Evolutionary conservation across 30 jellyfish, hydroid and myxozoan genomes (phyloP).

Genomic region (Catostylus mosaicus): DNA sequence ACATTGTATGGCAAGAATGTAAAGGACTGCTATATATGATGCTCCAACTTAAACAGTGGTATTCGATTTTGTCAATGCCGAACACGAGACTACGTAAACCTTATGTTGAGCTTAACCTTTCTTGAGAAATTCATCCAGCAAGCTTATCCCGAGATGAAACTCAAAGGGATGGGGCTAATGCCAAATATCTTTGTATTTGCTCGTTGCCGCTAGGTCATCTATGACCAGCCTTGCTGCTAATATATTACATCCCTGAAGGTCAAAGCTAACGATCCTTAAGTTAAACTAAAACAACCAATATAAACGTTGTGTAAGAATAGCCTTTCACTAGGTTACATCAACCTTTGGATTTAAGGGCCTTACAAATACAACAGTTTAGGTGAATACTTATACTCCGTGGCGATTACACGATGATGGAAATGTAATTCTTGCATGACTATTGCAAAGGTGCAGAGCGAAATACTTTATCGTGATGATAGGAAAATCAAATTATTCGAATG

Average conservation of each 20-base stretch:
- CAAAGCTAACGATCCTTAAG: neutral
- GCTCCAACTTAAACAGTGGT: neutral
- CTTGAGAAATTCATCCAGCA: constrained; percentile 21
- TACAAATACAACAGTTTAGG: too few species aligned
- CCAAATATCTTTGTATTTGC: constrained; percentile 14
- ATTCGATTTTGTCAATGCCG: constrained; percentile 22
- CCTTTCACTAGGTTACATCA: neutral
- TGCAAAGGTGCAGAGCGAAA: too few species aligned
- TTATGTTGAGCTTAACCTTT: constrained; percentile 33
- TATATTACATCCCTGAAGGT: neutral
- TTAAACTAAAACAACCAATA: neutral
- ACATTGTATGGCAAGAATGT: too few species aligned
- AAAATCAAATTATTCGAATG: too few species aligned
- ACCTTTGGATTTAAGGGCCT: neutral
- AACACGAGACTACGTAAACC: constrained; percentile 37
- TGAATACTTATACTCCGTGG: too few species aligned
- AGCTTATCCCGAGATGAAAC: constrained; percentile 51
- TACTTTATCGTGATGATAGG: too few species aligned
- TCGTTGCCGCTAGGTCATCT: constrained; percentile 54
- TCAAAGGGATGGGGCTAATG: constrained; percentile 59
- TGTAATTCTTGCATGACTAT: too few species aligned
- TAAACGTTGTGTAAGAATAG: neutral
- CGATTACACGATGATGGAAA: too few species aligned
- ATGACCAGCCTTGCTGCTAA: constrained; percentile 9
- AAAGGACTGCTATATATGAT: neutral